Base-by-base conservation (phyloP, 1,140 invertebrate genomes). In the Hylaeus anthracinus region DNA sequence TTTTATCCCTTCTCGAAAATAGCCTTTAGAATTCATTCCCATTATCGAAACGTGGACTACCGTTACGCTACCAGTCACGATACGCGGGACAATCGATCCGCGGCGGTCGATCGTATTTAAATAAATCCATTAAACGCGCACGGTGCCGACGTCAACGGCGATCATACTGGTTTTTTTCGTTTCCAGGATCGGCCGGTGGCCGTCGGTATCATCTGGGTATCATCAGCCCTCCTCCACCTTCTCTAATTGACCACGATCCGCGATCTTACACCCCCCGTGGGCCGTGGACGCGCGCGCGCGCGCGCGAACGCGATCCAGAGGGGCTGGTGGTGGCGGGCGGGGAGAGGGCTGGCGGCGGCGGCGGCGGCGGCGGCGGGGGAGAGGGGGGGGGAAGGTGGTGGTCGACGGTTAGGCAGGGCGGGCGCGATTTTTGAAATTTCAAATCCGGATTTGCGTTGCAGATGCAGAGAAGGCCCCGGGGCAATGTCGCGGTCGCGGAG, bases 361-460 rank as follows among this genome's bases (percentile, higher is more conserved):
- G 26, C 26, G 26, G 26, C 26, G 26, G 26, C 26, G 26, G 26
- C 26, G 26, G 26, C 0, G 69, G 69, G 72, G 37, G 37, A n/a
- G n/a, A n/a, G 60, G 70, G 66, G 72, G 72, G 69, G 60, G 64
- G 71, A 71, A 64, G 70, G 79, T 39, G 72, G 70, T 53, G 63
- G 58, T 60, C 43, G n/a, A 1, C 45, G 64, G 71, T 79, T 76
- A 81, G 79, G 83, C 56, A 81, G 74, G 88, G 71, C 80, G 81
- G 83, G 82, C 74, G 87, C 83, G 85, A 89, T 91, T 91, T 91
- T 90, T 90, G 89, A 91, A 91, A 91, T 91, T 91, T 90, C 90
- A 91, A 91, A 91, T 90, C 87, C 88, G 90, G 85, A 93, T 93
- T 93, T 93, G 92, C 92, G 92, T 93, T 93, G 92, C 92, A 93